Conservation (phyloP, 2,797 vertebrate genomes). For the Heterohyrax brucei region DNA sequence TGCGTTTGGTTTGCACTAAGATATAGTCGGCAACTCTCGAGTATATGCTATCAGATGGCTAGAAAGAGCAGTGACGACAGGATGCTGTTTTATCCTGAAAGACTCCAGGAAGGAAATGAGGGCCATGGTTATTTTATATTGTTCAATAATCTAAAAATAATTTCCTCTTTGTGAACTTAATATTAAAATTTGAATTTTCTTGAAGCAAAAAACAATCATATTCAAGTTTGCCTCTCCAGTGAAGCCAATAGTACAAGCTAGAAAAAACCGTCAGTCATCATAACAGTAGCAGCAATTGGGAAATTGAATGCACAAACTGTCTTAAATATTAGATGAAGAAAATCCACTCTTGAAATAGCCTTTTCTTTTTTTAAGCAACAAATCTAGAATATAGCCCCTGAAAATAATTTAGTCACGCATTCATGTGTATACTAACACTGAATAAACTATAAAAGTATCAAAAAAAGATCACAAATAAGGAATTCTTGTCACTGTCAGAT, state of each 20-base stretch:
- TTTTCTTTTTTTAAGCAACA: conserved; percentile 22
- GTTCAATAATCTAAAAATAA: conserved; percentile 58
- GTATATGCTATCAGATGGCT: background rate
- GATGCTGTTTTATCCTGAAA: conserved; percentile 15
- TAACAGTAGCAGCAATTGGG: background rate
- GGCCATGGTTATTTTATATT: background rate
- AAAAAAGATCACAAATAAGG: background rate
- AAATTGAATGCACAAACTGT: background rate
- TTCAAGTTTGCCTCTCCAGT: background rate
- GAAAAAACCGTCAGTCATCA: conserved; percentile 18
- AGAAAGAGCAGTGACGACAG: background rate
- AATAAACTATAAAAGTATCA: background rate
- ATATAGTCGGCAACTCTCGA: background rate
- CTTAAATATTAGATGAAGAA: background rate
- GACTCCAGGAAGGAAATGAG: conserved; percentile 59
- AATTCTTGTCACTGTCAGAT: background rate
- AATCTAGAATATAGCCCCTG: background rate
- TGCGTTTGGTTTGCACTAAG: background rate
- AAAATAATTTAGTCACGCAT: background rate
- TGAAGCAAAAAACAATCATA: conserved; percentile 62
- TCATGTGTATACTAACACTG: background rate
- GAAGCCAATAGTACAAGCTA: conserved; percentile 38
- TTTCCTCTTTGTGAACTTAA: conserved; percentile 52
- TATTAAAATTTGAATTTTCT: conserved; percentile 66
- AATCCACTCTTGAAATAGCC: conserved; percentile 9